Percentiles rank a stretch among this genome's conserved stretches.
Conservation (phyloP, 2,113 vertebrate species). For the Verasper variegatus region DNA sequence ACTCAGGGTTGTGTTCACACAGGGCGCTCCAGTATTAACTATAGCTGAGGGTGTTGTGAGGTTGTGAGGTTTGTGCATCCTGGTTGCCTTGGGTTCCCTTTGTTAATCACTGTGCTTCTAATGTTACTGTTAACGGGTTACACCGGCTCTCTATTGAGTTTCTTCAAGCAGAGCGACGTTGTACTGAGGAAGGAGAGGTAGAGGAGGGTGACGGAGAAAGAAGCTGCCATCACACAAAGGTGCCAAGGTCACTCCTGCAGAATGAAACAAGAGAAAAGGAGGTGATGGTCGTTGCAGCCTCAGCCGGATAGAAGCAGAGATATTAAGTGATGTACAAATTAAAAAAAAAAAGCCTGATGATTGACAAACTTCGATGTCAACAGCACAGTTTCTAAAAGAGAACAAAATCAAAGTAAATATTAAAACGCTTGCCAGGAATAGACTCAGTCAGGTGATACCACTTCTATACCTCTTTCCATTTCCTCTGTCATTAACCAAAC, state of each 20-base stretch:
- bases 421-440: slow-evolving; percentile 29
- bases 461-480: slow-evolving; percentile 40
- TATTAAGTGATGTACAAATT: too few species aligned
- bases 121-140: background rate
- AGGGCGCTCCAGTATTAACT: slow-evolving; percentile 38
- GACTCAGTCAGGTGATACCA: slow-evolving; percentile 46
- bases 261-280: background rate
- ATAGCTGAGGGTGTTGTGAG: slow-evolving; percentile 21
- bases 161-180: background rate
- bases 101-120: slow-evolving; percentile 24
- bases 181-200: slow-evolving; percentile 4
- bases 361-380: too few species aligned
- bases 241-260: slow-evolving; percentile 50
- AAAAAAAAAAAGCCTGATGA: too few species aligned
- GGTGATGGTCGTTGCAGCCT: too few species aligned
- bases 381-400: too few species aligned
- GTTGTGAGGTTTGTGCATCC: slow-evolving; percentile 14
- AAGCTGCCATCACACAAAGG: slow-evolving; percentile 30
- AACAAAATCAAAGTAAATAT: background rate
- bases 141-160: too few species aligned
- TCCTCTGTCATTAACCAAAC: slow-evolving; percentile 37
- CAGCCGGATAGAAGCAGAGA: too few species aligned
- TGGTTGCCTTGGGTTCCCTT: slow-evolving; percentile 9
- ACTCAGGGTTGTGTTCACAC: slow-evolving; percentile 35
- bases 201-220: slow-evolving; percentile 37